Conservation (phyloP, 1,140 invertebrate species). For the Solenopsis invicta region DNA sequence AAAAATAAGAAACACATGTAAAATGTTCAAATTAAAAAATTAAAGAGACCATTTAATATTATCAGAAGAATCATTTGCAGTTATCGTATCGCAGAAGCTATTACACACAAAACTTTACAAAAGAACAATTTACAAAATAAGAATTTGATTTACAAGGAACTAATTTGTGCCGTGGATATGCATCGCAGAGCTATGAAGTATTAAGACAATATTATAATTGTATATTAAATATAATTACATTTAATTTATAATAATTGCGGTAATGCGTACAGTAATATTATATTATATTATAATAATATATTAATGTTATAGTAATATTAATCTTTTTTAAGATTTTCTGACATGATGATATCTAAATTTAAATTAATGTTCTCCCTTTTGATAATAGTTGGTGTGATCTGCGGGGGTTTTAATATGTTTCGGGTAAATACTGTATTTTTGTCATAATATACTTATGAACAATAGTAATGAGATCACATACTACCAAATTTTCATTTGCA, state of each 20-base stretch:
- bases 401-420: not conserved
- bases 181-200: not conserved
- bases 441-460: not conserved
- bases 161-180: too few species aligned
- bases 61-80: not conserved
- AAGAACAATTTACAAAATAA: too few species aligned
- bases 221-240: not conserved
- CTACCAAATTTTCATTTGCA: not conserved
- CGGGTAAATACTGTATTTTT: not conserved
- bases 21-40: not conserved
- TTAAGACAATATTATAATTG: not conserved
- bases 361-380: not conserved
- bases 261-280: too few species aligned
- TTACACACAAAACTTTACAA: not conserved
- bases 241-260: not conserved
- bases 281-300: not conserved
- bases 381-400: not conserved
- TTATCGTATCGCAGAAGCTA: slow-evolving; percentile 2
- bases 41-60: not conserved
- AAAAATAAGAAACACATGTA: too few species aligned
- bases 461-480: not conserved
- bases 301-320: too few species aligned
- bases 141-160: not conserved
- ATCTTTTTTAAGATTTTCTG: not conserved
- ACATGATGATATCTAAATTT: not conserved